phyloP scores from a whole-genome alignment of 2,888 invertebrate species.

The Mallateleia sp. region DNA sequence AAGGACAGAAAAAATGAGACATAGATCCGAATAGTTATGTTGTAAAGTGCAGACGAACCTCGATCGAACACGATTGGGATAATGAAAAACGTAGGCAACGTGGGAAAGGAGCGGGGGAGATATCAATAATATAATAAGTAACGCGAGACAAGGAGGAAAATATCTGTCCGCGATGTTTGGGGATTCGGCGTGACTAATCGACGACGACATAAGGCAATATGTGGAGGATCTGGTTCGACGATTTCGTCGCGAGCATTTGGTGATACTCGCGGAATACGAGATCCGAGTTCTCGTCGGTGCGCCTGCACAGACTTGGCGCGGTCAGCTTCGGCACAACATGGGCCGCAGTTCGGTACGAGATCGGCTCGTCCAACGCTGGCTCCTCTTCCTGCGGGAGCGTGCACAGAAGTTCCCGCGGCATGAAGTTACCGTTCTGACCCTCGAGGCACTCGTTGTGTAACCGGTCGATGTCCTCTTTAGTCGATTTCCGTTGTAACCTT shows the following conservation, averaged over 20 bases:
- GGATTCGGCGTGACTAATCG: slow-evolving; percentile 91
- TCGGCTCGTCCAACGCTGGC: slow-evolving; percentile 52
- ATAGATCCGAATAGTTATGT: slow-evolving; percentile 2
- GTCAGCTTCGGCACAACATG: slow-evolving; percentile 44
- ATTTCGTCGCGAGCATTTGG: slow-evolving; percentile 93
- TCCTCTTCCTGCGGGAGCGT: slow-evolving; percentile 77
- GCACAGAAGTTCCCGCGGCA: slow-evolving; percentile 83
- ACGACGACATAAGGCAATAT: slow-evolving; percentile 99
- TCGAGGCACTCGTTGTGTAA: too few species aligned
- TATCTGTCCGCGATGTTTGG: slow-evolving; percentile 46
- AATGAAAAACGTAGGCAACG: slow-evolving; percentile 24
- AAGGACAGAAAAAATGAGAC: neutral
- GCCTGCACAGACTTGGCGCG: slow-evolving; percentile 80
- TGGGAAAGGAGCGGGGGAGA: neutral
- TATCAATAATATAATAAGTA: slow-evolving; percentile 48
- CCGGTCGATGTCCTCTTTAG: too few species aligned
- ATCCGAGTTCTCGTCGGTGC: slow-evolving; percentile 81
- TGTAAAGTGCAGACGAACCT: slow-evolving; percentile 65
- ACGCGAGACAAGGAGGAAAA: slow-evolving; percentile 61
- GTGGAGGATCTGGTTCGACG: slow-evolving; percentile 94
- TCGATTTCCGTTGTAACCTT: too few species aligned
- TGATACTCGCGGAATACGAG: slow-evolving; percentile 97
- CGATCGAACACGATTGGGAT: slow-evolving; percentile 39
- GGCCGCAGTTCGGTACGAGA: slow-evolving; percentile 33
- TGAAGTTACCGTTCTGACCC: slow-evolving; percentile 88